Evolutionary conservation across 2,888 invertebrate genomes (phyloP).

Genomic region (Euzetes globulus): DNA sequence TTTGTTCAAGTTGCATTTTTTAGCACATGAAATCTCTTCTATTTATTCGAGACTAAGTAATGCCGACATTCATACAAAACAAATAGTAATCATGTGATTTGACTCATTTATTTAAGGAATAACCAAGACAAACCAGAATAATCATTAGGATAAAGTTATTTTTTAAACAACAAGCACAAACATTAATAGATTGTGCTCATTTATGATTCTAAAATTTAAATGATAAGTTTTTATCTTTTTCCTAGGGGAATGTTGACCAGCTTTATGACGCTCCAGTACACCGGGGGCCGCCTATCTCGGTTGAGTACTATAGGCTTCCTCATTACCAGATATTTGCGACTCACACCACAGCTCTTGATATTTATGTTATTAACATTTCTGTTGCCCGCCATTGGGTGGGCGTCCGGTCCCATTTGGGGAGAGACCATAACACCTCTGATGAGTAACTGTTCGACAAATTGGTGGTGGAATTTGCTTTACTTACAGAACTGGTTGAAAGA

Average conservation of each 20-base stretch:
- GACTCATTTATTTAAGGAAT: no score
- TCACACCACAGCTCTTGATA: slow-evolving; percentile 31
- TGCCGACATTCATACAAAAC: no score
- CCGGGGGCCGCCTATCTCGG: neutral
- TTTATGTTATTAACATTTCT: slow-evolving; percentile 24
- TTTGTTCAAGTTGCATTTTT: no score
- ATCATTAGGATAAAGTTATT: no score
- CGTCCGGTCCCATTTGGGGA: slow-evolving; percentile 35
- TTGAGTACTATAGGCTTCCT: slow-evolving; percentile 17
- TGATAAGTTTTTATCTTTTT: no score
- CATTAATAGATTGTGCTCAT: no score
- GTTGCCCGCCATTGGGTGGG: slow-evolving; percentile 16
- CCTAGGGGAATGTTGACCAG: slow-evolving; percentile 18
- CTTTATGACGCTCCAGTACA: slow-evolving; percentile 4
- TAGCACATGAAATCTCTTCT: no score
- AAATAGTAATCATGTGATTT: no score
- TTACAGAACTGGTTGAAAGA: slow-evolving; percentile 6
- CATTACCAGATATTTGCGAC: slow-evolving; percentile 28
- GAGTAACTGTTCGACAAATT: slow-evolving; percentile 30
- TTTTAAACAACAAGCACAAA: no score
- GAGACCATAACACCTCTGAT: neutral
- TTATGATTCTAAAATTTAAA: no score
- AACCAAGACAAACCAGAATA: no score
- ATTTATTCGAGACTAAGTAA: no score
- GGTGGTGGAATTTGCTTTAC: slow-evolving; percentile 37